A percentile compares a stretch with the other conserved stretches of the same genome.
Conservation (phyloP, 92 coral and sea anemone genomes). For the Palythoa grandiflora region DNA sequence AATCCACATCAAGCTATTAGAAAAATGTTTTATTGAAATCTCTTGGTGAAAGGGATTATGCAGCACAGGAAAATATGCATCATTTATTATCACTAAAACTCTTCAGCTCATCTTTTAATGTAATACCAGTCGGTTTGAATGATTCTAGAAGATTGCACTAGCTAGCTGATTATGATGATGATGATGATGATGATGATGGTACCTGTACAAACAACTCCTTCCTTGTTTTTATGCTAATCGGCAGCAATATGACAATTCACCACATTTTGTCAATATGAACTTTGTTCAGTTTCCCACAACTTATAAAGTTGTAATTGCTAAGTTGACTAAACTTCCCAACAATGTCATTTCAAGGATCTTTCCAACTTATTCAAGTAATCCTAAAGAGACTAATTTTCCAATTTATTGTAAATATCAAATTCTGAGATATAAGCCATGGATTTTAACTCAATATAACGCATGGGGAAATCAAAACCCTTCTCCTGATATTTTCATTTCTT, state of each 20-base stretch:
- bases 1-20: too few species aligned
- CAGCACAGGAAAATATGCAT: too few species aligned
- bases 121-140: neutral
- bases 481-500: neutral
- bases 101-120: neutral
- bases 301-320: constrained; percentile 5
- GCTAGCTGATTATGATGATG: too few species aligned
- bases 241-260: neutral
- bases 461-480: neutral
- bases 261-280: neutral
- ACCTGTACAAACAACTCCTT: neutral
- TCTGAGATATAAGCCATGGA: neutral
- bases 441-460: neutral
- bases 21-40: too few species aligned
- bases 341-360: neutral
- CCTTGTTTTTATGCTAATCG: neutral
- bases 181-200: neutral
- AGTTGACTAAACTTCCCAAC: neutral
- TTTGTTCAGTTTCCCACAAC: neutral
- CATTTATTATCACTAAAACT: neutral
- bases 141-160: neutral
- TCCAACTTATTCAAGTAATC: neutral
- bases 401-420: constrained; percentile 2
- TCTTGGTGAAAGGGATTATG: too few species aligned
- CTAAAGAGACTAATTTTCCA: neutral